phyloP scores from a whole-genome alignment of 2,113 vertebrate species.

The Herpetotheres cachinnans region DNA sequence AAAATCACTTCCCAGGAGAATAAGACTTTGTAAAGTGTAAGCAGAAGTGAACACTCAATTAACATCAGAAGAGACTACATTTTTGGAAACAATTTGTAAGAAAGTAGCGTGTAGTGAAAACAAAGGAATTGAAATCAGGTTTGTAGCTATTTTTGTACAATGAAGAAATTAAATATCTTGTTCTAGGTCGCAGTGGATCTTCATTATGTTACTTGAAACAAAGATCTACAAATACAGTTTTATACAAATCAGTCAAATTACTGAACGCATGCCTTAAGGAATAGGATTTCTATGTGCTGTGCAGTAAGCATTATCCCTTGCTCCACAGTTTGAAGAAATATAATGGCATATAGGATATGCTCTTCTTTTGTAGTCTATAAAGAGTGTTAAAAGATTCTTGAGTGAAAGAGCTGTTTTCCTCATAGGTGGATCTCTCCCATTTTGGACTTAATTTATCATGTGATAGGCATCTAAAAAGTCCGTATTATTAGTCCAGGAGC shows the following conservation, averaged over 20 bases:
- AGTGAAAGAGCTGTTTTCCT: not conserved
- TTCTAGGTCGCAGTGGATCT: not conserved
- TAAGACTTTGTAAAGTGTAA: constrained; percentile 55
- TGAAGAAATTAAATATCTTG: not conserved
- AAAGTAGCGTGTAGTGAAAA: constrained; percentile 37
- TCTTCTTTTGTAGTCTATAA: not conserved
- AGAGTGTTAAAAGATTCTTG: not conserved
- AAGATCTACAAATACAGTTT: not conserved
- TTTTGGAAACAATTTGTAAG: constrained; percentile 70
- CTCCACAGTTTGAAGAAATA: not conserved
- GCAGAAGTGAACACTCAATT: constrained; percentile 58
- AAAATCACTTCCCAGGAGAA: constrained; percentile 68
- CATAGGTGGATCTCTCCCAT: not conserved
- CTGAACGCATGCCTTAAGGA: not conserved
- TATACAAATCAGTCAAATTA: not conserved
- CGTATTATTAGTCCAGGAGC: not conserved
- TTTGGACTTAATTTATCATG: not conserved
- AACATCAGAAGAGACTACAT: constrained; percentile 51
- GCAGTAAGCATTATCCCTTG: not conserved
- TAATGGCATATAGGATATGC: not conserved
- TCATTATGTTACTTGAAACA: not conserved
- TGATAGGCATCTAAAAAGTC: not conserved
- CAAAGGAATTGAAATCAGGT: constrained; percentile 60
- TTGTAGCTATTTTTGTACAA: constrained; percentile 36
- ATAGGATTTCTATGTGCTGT: not conserved